phyloP scores from a whole-genome alignment of 2,888 invertebrate genomes.

The Apocheima hispidaria region DNA sequence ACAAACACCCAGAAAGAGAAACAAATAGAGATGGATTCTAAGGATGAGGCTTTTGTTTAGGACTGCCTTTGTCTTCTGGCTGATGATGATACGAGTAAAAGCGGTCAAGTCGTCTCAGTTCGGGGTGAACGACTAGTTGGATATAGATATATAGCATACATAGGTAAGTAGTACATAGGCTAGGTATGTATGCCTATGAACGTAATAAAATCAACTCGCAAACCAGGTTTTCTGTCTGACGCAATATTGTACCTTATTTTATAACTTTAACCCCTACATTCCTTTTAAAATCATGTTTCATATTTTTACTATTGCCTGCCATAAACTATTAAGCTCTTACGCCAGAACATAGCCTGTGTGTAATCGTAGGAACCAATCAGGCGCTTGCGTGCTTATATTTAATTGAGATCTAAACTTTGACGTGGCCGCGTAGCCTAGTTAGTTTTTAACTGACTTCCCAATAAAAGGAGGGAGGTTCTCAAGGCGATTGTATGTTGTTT shows the following conservation, averaged over 20 bases:
- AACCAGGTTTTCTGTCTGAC: background rate
- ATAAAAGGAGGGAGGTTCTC: no score
- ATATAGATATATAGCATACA: no score
- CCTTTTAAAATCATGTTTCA: slow-evolving; percentile 11
- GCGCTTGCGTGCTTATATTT: slow-evolving; percentile 58
- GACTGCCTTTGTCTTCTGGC: no score
- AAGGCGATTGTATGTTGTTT: no score
- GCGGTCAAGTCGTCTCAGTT: no score
- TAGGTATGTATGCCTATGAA: no score
- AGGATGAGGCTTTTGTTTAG: no score
- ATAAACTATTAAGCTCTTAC: slow-evolving; percentile 30
- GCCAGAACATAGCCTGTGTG: slow-evolving; percentile 41
- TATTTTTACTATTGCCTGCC: slow-evolving; percentile 38
- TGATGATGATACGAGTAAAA: no score
- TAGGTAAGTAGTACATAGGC: no score
- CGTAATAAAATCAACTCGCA: background rate
- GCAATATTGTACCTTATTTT: slow-evolving; percentile 2
- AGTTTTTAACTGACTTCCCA: slow-evolving; percentile 11
- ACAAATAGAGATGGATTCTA: no score
- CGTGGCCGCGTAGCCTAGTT: slow-evolving; percentile 34
- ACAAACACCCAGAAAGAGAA: no score
- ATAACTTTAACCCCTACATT: slow-evolving; percentile 1
- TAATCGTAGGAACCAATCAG: slow-evolving; percentile 52
- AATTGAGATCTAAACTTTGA: slow-evolving; percentile 38
- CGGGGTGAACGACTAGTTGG: no score